These are phyloP conservation scores for Cossypha heuglini DNA, from an alignment of 2,797 vertebrate genomes.

Conservation along the genomic window DNA sequence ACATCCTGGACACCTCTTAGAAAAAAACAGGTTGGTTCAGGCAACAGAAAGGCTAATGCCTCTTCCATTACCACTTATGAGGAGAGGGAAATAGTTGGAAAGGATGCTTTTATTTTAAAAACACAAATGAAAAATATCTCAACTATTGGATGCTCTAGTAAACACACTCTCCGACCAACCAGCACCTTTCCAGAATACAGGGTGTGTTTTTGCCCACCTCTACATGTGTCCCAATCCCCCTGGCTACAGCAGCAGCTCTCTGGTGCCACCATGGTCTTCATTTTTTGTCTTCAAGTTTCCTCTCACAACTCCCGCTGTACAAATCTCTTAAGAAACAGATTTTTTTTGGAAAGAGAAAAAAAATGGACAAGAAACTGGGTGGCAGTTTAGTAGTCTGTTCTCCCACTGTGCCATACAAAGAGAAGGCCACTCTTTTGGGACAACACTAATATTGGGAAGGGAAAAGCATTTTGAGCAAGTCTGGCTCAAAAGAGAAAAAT, in stretches of 20 bases:
- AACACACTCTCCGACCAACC: background rate
- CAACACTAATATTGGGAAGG: background rate
- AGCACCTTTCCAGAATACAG: background rate
- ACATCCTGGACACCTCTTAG: conserved; percentile 66
- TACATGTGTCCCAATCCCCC: background rate
- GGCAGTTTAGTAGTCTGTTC: background rate
- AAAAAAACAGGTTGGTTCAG: conserved; percentile 55
- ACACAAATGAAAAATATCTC: conserved; percentile 36
- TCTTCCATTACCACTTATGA: conserved; percentile 66
- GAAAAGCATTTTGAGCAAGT: background rate
- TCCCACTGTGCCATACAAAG: background rate
- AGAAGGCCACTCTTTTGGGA: background rate
- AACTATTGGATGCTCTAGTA: background rate
- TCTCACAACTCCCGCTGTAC: background rate
- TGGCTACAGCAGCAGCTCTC: background rate
- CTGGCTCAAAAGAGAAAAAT: background rate
- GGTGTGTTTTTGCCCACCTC: background rate
- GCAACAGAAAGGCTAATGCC: conserved; percentile 56
- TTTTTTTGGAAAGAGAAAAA: background rate
- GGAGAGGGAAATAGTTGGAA: conserved; percentile 57
- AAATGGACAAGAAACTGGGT: background rate
- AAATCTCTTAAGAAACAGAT: background rate
- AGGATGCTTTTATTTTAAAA: conserved; percentile 60
- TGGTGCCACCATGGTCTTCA: background rate
- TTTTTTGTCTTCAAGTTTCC: background rate